Evolutionary conservation across 2,888 invertebrate genomes (phyloP).

Genomic region (Trissonchulus sp.): DNA sequence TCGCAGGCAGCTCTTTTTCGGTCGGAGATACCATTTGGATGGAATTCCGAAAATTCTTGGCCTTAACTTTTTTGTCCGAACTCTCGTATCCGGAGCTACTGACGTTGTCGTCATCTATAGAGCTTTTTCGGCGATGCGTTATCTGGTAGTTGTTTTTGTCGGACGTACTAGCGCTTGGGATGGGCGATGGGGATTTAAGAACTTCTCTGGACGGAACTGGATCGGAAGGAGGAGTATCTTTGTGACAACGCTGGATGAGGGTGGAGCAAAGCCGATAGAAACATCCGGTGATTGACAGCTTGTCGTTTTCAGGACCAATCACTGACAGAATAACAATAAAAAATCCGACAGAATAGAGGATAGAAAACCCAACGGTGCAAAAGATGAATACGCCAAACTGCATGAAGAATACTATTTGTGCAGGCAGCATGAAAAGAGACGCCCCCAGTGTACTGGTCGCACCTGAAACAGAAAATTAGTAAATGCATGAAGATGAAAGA

Average conservation of each 20-base stretch:
- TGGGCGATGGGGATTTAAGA: neutral
- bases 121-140: conserved; percentile 13
- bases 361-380: conserved; percentile 47
- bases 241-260: too few species aligned
- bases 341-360: conserved; percentile 44
- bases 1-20: too few species aligned
- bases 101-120: conserved; percentile 28
- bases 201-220: neutral
- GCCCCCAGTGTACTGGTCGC: conserved; percentile 48
- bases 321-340: conserved; percentile 45
- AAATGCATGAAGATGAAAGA: too few species aligned
- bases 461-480: conserved; percentile 32
- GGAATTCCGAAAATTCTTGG: too few species aligned
- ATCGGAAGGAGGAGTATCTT: too few species aligned
- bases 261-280: neutral
- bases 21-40: too few species aligned
- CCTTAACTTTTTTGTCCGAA: neutral
- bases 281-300: conserved; percentile 29
- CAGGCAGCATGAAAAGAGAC: conserved; percentile 46
- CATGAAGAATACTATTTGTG: conserved; percentile 46
- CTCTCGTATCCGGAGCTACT: conserved; percentile 29
- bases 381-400: conserved; percentile 51
- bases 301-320: conserved; percentile 43
- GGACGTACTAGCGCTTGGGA: neutral
- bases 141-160: neutral